Percentiles rank a stretch among this genome's conserved stretches.
Evolutionary conservation across 2,888 invertebrate genomes (phyloP).

Genomic region (Gonocerus acuteangulatus): DNA sequence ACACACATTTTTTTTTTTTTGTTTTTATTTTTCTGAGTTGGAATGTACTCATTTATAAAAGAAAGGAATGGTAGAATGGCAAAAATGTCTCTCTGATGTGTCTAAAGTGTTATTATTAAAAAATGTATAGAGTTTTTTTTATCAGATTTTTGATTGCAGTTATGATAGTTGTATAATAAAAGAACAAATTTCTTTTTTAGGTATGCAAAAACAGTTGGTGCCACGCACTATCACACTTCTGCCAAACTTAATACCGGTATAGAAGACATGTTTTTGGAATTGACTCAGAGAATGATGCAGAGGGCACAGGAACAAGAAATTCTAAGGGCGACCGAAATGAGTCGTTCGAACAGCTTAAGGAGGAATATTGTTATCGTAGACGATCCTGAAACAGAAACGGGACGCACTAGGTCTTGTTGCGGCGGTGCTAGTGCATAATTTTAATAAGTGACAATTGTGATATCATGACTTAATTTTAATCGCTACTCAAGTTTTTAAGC

Average conservation of each 20-base stretch:
- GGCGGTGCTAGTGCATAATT: conserved; percentile 38
- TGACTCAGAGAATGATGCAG: conserved; percentile 68
- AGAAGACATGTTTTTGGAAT: conserved; percentile 79
- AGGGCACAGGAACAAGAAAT: conserved; percentile 42
- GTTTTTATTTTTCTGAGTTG: no score
- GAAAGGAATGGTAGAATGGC: no score
- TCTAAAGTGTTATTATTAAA: no score
- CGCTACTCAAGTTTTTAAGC: background rate
- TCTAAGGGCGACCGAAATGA: conserved; percentile 41
- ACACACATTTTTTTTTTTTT: no score
- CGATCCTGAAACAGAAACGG: conserved; percentile 42
- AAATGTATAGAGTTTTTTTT: no score
- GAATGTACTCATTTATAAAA: no score
- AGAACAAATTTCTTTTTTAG: conserved; percentile 49
- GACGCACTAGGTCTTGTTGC: conserved; percentile 42
- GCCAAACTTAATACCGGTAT: conserved; percentile 88
- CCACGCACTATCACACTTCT: conserved; percentile 85
- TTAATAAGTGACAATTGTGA: conserved; percentile 17
- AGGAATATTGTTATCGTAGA: conserved; percentile 47
- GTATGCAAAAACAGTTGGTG: conserved; percentile 84
- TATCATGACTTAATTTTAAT: background rate
- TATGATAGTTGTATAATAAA: no score
- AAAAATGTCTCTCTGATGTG: no score
- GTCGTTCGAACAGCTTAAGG: conserved; percentile 44
- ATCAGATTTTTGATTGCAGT: no score